Evolutionary conservation across 2,888 invertebrate species (phyloP), one percentile per base, ranked within the genome.

Genomic region (Panorpa germanica): DNA sequence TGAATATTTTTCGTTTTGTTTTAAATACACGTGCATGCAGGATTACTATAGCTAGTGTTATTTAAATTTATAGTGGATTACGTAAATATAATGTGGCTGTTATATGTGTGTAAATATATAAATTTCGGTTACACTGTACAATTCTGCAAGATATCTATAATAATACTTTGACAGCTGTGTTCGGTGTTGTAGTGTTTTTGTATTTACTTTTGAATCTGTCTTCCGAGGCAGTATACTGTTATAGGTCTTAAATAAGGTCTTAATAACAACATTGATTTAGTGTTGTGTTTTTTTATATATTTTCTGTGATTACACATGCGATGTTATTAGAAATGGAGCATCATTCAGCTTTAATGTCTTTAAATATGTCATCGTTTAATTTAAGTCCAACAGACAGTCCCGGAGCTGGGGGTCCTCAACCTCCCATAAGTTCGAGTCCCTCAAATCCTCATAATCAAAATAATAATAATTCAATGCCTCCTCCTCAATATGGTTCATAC

Each of bases 321-420:
- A 74, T 74, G 74, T 69, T 73, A 70, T 70, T 73, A 62, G 71
- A 73, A 59, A 83, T 83, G 83, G 82, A 83, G 63, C 80, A 77
- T 61, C 66, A 70, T 56, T 62, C 69, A 59, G 72, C 77, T 64
- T 68, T 82, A 61, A 74, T 81, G 65, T 80, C 81, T 57, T 69
- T 82, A 50, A 82, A 78, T 63, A 80, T 83, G 75, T 78, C 81
- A 60, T 77, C 82, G 44, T 83, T 81, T 57, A 68, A 66, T 48
- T 61, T 70, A 43, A 76, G 73, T 48, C 75, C 77, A 41, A 71
- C 71, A 43, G 68, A 71, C 43, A 75, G 75, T 47, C 71, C 68
- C 52, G 40, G 57, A 47, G 45, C 50, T 47, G 41, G 53, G 49
- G 44, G 53, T 40, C 45, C 13, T n/a, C 8, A 9, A 26, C 14